phyloP scores from a whole-genome alignment of 2,113 vertebrate species.

The Macquaria ambigua region DNA sequence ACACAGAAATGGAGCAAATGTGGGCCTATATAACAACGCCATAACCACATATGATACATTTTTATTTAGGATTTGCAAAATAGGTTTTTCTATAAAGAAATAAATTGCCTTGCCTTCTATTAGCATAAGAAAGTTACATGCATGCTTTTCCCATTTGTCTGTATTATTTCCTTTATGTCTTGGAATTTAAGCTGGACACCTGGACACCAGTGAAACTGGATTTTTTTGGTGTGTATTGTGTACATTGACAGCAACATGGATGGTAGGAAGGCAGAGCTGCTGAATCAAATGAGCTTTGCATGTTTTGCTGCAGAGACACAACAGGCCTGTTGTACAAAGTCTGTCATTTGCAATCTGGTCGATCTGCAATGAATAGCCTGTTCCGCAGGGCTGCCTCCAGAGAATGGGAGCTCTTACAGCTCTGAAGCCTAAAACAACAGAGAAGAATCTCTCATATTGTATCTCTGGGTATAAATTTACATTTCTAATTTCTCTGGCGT shows the following conservation, averaged over 20 bases:
- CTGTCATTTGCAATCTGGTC: slow-evolving; percentile 79
- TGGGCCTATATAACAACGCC: not conserved
- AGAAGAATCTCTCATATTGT: slow-evolving; percentile 77
- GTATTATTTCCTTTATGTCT: slow-evolving; percentile 7
- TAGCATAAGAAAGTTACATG: slow-evolving; percentile 4
- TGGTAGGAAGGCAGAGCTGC: slow-evolving; percentile 46
- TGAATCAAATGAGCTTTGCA: slow-evolving; percentile 74
- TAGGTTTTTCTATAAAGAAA: slow-evolving; percentile 1
- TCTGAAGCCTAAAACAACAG: slow-evolving; percentile 77
- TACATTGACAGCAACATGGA: slow-evolving; percentile 49
- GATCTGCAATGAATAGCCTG: slow-evolving; percentile 78
- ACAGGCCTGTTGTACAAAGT: slow-evolving; percentile 75
- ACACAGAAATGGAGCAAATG: slow-evolving; percentile 1
- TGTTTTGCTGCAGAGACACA: slow-evolving; percentile 74
- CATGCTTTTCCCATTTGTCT: slow-evolving; percentile 12
- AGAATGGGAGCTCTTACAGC: slow-evolving; percentile 70
- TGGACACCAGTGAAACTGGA: not conserved
- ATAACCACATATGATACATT: not conserved
- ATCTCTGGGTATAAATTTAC: slow-evolving; percentile 82
- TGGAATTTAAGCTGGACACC: slow-evolving; percentile 35
- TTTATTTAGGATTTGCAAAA: slow-evolving; percentile 16
- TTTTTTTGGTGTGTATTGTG: slow-evolving; percentile 7
- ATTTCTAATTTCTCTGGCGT: slow-evolving; percentile 82
- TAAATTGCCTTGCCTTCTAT: not conserved
- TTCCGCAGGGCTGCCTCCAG: slow-evolving; percentile 77